Conservation (phyloP, 2,797 vertebrate species). For the Oryzias dopingdopingensis region DNA sequence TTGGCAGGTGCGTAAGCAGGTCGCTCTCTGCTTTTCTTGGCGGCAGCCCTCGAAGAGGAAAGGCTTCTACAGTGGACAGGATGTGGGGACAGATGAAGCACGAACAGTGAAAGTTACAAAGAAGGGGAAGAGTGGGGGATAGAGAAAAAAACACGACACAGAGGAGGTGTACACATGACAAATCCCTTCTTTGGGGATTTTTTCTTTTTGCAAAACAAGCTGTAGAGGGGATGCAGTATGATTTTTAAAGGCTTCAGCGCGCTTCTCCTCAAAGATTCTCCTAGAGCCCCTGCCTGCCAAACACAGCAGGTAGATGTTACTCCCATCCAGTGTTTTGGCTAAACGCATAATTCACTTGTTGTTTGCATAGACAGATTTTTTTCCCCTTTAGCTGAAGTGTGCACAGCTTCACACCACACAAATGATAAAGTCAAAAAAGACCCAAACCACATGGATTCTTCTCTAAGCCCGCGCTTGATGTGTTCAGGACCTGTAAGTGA, state of each 20-base stretch:
- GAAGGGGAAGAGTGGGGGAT: slow-evolving; percentile 13
- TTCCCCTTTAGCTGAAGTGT: slow-evolving; percentile 29
- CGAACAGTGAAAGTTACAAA: slow-evolving; percentile 53
- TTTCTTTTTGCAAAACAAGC: slow-evolving; percentile 43
- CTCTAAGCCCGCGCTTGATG: neutral
- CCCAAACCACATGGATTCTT: slow-evolving; percentile 3
- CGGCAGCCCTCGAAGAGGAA: slow-evolving; percentile 44
- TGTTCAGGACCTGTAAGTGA: slow-evolving; percentile 2
- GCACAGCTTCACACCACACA: slow-evolving; percentile 17
- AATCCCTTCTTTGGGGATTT: slow-evolving; percentile 53
- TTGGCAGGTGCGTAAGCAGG: slow-evolving; percentile 19
- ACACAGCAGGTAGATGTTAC: slow-evolving; percentile 31
- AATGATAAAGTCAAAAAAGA: slow-evolving; percentile 4
- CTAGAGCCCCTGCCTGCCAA: slow-evolving; percentile 14
- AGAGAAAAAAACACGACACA: slow-evolving; percentile 46
- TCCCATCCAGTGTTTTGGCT: slow-evolving; percentile 27
- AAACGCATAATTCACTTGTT: slow-evolving; percentile 48
- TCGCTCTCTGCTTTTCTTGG: slow-evolving; percentile 36
- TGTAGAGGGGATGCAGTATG: slow-evolving; percentile 26
- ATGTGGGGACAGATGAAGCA: slow-evolving; percentile 46
- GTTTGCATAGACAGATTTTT: slow-evolving; percentile 41
- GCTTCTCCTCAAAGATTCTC: slow-evolving; percentile 21
- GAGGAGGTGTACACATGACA: slow-evolving; percentile 62
- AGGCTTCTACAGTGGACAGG: slow-evolving; percentile 49
- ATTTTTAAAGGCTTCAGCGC: slow-evolving; percentile 8